phyloP scores from a whole-genome alignment of 2,888 invertebrate species.

The Cerceris ruficornis region DNA sequence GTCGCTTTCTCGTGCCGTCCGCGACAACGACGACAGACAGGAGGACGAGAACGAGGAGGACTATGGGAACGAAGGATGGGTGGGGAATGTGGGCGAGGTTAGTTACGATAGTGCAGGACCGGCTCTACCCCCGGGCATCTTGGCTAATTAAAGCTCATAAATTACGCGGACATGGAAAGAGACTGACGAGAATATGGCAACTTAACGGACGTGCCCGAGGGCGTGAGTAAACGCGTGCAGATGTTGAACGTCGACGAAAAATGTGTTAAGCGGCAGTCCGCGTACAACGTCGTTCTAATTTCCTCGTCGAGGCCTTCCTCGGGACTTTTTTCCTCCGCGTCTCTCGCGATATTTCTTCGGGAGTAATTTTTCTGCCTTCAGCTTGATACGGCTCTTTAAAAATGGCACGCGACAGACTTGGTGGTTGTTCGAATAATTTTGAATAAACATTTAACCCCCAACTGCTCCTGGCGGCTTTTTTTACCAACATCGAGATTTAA shows the following conservation, averaged over 20 bases:
- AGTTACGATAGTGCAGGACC: conserved; percentile 46
- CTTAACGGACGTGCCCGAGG: conserved; percentile 46
- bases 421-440: background rate
- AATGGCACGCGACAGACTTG: too few relatives aligned
- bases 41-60: background rate
- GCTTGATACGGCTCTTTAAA: background rate
- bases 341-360: conserved; percentile 11
- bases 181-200: conserved; percentile 64
- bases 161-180: conserved; percentile 65
- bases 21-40: conserved; percentile 18
- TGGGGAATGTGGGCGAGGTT: conserved; percentile 19
- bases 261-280: conserved; percentile 36
- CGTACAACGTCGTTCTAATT: conserved; percentile 19
- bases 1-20: conserved; percentile 19
- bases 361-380: conserved; percentile 23
- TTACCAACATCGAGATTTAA: too few relatives aligned
- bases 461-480: too few relatives aligned
- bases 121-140: conserved; percentile 53
- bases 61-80: background rate
- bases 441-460: background rate
- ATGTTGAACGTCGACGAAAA: conserved; percentile 36
- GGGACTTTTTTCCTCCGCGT: background rate
- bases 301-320: conserved; percentile 6
- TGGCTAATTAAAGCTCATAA: conserved; percentile 73
- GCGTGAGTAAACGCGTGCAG: conserved; percentile 11